Percentiles rank a stretch among this genome's conserved stretches.
Evolutionary conservation across 2,888 invertebrate genomes (phyloP).

Genomic region (Auanema sp.): DNA sequence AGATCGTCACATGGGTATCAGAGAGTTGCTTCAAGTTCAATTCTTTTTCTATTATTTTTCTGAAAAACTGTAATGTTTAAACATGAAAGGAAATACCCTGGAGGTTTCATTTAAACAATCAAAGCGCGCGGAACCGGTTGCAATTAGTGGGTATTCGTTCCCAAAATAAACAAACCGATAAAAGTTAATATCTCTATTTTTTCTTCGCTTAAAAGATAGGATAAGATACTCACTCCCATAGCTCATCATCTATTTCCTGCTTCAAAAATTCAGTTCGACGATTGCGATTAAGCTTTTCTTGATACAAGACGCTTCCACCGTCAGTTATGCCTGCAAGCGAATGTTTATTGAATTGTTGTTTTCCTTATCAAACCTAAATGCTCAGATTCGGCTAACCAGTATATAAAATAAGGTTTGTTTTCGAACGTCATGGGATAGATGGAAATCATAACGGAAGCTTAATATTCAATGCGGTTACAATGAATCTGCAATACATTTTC

Average conservation of each 20-base stretch:
- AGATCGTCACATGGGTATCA: too few species aligned
- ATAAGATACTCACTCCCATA: slow-evolving; percentile 3
- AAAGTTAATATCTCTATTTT: too few species aligned
- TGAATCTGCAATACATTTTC: too few species aligned
- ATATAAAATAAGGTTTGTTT: not conserved
- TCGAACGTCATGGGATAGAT: slow-evolving; percentile 1
- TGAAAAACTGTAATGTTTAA: too few species aligned
- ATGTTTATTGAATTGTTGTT: not conserved
- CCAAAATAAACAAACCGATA: too few species aligned
- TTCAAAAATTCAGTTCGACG: slow-evolving; percentile 2
- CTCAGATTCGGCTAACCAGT: not conserved
- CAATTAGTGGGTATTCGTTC: too few species aligned
- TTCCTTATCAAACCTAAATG: not conserved
- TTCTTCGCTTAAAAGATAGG: too few species aligned
- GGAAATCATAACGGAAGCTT: not conserved
- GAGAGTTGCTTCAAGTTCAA: too few species aligned
- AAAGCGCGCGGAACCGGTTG: too few species aligned
- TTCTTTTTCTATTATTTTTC: too few species aligned
- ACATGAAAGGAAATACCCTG: too few species aligned
- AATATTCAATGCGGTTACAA: not conserved
- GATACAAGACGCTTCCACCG: not conserved
- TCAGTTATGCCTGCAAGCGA: slow-evolving; percentile 2
- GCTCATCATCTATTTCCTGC: slow-evolving; percentile 3
- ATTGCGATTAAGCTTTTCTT: not conserved
- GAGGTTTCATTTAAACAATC: too few species aligned